Percentiles rank a stretch among this genome's conserved stretches.
Conservation (phyloP, 2,797 vertebrate genomes). For the Lates japonicus region DNA sequence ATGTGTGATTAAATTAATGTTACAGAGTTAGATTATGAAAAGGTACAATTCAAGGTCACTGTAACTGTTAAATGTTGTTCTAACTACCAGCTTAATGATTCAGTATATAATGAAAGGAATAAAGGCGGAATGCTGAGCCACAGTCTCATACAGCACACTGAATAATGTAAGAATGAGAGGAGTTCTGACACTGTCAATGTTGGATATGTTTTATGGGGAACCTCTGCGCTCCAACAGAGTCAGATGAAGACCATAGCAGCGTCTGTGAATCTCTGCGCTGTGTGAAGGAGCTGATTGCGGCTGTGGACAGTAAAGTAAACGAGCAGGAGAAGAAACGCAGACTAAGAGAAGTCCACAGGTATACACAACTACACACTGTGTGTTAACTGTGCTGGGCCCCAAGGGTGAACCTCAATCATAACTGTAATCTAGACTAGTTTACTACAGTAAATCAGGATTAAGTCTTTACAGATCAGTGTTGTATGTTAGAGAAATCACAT, state of each 20-base stretch:
- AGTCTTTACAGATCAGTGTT: no score
- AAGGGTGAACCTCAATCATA: no score
- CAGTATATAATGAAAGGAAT: neutral
- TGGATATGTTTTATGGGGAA: neutral
- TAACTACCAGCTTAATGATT: neutral
- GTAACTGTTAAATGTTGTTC: neutral
- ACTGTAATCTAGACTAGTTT: neutral
- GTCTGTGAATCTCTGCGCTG: constrained; percentile 88
- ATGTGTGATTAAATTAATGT: no score
- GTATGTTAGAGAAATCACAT: no score
- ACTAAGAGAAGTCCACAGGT: constrained; percentile 90
- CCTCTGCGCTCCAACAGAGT: constrained; percentile 80
- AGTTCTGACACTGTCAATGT: no score
- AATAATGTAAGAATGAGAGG: no score
- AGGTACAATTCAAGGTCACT: neutral
- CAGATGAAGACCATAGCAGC: constrained; percentile 87
- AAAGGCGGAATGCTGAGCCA: neutral
- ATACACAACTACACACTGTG: neutral
- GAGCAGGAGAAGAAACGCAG: constrained; percentile 92
- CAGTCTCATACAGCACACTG: neutral
- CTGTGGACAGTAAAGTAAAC: constrained; percentile 92
- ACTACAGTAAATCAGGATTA: no score
- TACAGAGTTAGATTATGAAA: no score
- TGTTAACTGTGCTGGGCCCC: neutral
- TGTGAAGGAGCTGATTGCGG: constrained; percentile 91